Percentiles rank a stretch among this genome's conserved stretches.
phyloP scores from a whole-genome alignment of 30 jellyfish, hydroid and myxozoan genomes.

The Catostylus mosaicus region DNA sequence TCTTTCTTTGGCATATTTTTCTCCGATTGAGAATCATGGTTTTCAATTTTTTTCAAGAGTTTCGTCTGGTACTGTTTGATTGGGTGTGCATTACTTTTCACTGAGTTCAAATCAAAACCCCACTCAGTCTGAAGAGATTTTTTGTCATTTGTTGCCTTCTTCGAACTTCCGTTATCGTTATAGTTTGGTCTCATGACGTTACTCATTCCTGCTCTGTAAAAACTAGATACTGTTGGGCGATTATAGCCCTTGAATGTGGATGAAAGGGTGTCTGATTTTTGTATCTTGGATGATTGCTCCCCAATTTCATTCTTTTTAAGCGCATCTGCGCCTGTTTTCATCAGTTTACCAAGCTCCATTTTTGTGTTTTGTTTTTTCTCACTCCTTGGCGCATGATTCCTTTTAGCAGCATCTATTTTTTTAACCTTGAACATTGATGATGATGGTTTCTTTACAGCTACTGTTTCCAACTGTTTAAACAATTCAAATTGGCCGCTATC shows the following conservation, averaged over 20 bases:
- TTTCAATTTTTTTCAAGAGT: background rate
- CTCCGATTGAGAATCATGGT: background rate
- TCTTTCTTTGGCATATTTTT: background rate
- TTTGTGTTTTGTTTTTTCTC: background rate
- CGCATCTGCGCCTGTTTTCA: background rate
- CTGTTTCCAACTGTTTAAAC: slow-evolving; percentile 9
- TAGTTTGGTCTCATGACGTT: background rate
- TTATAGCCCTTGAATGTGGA: background rate
- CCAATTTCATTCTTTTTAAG: background rate
- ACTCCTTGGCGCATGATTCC: background rate
- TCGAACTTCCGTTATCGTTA: background rate
- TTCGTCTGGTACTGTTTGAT: background rate
- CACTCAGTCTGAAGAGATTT: background rate
- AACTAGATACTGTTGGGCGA: background rate
- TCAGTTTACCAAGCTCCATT: background rate
- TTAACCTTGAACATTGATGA: slow-evolving; percentile 9
- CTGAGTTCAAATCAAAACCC: background rate
- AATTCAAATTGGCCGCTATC: slow-evolving; percentile 23
- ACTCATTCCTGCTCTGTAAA: background rate
- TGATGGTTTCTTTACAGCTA: slow-evolving; percentile 21
- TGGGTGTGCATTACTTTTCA: background rate
- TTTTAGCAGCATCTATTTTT: background rate
- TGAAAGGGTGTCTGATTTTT: background rate
- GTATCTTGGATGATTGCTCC: background rate
- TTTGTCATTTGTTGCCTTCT: background rate